These are phyloP conservation scores for Cryptocephalus moraei DNA, from an alignment of 2,888 invertebrate genomes.

Conservation along the genomic window DNA sequence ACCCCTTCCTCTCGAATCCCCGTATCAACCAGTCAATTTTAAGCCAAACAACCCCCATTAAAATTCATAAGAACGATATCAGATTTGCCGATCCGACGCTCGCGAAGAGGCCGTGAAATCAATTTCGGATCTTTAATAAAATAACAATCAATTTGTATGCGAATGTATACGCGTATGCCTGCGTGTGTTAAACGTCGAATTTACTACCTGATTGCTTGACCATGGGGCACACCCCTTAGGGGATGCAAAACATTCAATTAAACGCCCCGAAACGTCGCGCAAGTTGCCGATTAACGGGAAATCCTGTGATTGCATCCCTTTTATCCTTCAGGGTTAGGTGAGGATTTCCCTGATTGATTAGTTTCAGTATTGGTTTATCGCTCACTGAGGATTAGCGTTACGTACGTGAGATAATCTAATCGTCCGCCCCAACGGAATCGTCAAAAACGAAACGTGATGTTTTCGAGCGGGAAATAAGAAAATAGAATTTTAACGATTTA, in stretches of 20 bases:
- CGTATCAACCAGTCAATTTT: no score
- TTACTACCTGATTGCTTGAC: conserved; percentile 31
- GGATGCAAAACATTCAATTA: conserved; percentile 33
- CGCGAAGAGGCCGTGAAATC: conserved; percentile 14
- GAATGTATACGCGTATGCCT: no score
- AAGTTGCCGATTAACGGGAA: conserved; percentile 24
- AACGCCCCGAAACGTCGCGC: conserved; percentile 27
- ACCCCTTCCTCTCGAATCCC: no score
- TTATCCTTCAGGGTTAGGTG: conserved; percentile 11
- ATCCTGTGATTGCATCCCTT: conserved; percentile 2
- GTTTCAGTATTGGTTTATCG: no score
- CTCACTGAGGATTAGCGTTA: no score
- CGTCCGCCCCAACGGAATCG: no score
- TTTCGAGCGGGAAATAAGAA: no score
- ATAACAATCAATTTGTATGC: conserved; percentile 16
- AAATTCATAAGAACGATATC: conserved; percentile 1
- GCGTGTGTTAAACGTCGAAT: conserved; percentile 11
- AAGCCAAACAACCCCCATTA: background rate
- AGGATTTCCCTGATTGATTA: background rate
- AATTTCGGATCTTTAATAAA: conserved; percentile 14
- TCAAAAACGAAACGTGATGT: no score
- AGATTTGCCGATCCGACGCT: conserved; percentile 1
- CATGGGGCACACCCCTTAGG: conserved; percentile 30
- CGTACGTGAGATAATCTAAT: no score
- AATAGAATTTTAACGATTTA: no score